A percentile compares a stretch with the other conserved stretches of the same genome.
phyloP scores from a whole-genome alignment of 2,888 invertebrate species.

The Rhorus exstirpatorius region DNA sequence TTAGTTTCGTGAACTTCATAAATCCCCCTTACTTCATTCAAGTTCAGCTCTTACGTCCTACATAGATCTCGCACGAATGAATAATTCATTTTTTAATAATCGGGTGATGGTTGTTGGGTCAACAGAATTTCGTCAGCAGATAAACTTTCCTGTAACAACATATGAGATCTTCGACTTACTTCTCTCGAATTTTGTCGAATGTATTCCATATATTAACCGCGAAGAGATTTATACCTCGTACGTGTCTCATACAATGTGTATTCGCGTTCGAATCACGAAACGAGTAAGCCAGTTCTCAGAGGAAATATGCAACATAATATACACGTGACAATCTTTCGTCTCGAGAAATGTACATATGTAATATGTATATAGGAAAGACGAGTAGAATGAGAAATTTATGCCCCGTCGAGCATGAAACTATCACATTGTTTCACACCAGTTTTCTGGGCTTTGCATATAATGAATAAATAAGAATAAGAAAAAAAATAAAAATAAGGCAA shows the following conservation, averaged over 20 bases:
- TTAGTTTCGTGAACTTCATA: no score
- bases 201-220: slow-evolving; percentile 9
- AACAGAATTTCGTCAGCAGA: background rate
- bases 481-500: background rate
- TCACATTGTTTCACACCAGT: slow-evolving; percentile 21
- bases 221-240: slow-evolving; percentile 1
- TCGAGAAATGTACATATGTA: background rate
- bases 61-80: background rate
- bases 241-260: slow-evolving; percentile 19
- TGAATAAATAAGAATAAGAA: no score
- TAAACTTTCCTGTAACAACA: background rate
- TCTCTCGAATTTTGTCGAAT: background rate
- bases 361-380: background rate
- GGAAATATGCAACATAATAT: slow-evolving; percentile 14
- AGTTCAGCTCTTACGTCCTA: no score
- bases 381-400: slow-evolving; percentile 16
- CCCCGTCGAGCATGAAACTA: slow-evolving; percentile 30
- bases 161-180: background rate
- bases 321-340: slow-evolving; percentile 22
- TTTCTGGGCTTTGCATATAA: slow-evolving; percentile 6
- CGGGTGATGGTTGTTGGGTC: no score
- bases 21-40: no score
- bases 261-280: slow-evolving; percentile 2
- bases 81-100: no score
- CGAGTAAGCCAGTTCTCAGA: background rate